A percentile compares a stretch with the other conserved stretches of the same genome.
These are phyloP conservation scores for Labeo rohita DNA, from an alignment of 2,113 vertebrate species.

Conservation along the genomic window DNA sequence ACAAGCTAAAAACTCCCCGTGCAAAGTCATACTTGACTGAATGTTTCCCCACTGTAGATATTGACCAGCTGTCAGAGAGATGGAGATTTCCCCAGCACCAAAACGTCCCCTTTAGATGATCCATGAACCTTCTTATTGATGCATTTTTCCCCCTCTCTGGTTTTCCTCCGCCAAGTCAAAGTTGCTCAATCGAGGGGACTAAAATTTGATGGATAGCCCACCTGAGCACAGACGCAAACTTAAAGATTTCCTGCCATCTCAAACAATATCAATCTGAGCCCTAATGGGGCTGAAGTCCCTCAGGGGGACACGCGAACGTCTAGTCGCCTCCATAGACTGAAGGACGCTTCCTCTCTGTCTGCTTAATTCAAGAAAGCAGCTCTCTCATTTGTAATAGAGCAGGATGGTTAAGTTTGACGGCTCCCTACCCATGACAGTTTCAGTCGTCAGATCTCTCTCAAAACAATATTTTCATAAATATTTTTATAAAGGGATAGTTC, in stretches of 20 bases:
- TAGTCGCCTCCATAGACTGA: slow-evolving; percentile 46
- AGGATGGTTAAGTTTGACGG: slow-evolving; percentile 34
- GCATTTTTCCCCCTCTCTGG: slow-evolving; percentile 4
- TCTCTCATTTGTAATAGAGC: slow-evolving; percentile 49
- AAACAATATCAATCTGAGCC: slow-evolving; percentile 57
- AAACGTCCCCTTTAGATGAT: slow-evolving; percentile 39
- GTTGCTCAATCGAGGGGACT: slow-evolving; percentile 18
- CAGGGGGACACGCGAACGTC: slow-evolving; percentile 32
- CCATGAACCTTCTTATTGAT: slow-evolving; percentile 44
- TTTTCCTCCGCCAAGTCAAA: slow-evolving; percentile 16
- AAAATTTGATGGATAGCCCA: slow-evolving; percentile 53
- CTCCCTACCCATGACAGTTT: slow-evolving; percentile 37
- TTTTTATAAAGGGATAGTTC: background rate
- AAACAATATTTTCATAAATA: slow-evolving; percentile 1
- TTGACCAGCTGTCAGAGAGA: slow-evolving; percentile 35
- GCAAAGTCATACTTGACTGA: slow-evolving; percentile 32
- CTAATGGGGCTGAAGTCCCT: slow-evolving; percentile 53
- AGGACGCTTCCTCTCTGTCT: slow-evolving; percentile 43
- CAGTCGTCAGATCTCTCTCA: slow-evolving; percentile 19
- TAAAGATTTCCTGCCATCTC: slow-evolving; percentile 56
- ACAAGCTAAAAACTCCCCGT: background rate
- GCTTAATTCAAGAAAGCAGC: slow-evolving; percentile 48
- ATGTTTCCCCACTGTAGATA: slow-evolving; percentile 27
- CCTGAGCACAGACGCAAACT: slow-evolving; percentile 49
- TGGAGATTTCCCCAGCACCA: slow-evolving; percentile 14